A percentile compares a stretch with the other conserved stretches of the same genome.
Evolutionary conservation across 1,140 invertebrate genomes (phyloP).

Genomic region (Anoplophora glabripennis): DNA sequence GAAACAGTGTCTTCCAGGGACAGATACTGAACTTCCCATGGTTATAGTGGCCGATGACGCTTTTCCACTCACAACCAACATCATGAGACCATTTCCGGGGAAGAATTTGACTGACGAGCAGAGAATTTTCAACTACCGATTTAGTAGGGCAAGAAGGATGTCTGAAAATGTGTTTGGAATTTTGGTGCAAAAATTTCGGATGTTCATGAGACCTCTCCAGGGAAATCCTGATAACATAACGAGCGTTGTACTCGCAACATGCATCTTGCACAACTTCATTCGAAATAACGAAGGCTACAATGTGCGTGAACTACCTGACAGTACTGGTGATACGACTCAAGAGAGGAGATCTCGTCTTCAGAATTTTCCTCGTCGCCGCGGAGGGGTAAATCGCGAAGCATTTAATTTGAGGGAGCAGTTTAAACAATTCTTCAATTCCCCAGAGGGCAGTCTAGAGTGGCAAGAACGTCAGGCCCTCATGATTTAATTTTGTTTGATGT

Average conservation of each 20-base stretch:
- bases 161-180: conserved; percentile 49
- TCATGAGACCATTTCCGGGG: conserved; percentile 49
- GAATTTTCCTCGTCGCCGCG: not conserved
- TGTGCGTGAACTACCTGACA: not conserved
- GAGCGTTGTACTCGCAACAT: conserved; percentile 35
- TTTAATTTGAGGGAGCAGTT: conserved; percentile 1
- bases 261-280: conserved; percentile 30
- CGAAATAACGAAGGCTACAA: conserved; percentile 13
- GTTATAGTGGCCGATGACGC: conserved; percentile 50
- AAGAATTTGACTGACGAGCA: conserved; percentile 33
- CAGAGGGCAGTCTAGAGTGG: not conserved
- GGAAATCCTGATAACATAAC: conserved; percentile 22
- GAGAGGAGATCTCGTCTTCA: not conserved
- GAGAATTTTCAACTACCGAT: conserved; percentile 49
- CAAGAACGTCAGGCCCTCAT: no score
- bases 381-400: conserved; percentile 1
- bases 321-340: not conserved
- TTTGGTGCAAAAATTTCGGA: conserved; percentile 38
- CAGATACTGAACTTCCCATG: not conserved
- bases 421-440: conserved; percentile 2
- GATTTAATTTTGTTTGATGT: no score
- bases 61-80: conserved; percentile 46
- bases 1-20: conserved; percentile 1
- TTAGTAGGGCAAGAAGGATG: conserved; percentile 39
- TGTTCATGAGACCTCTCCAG: conserved; percentile 20